Evolutionary conservation across 2,888 invertebrate species (phyloP).

Genomic region (Acleris laterana): DNA sequence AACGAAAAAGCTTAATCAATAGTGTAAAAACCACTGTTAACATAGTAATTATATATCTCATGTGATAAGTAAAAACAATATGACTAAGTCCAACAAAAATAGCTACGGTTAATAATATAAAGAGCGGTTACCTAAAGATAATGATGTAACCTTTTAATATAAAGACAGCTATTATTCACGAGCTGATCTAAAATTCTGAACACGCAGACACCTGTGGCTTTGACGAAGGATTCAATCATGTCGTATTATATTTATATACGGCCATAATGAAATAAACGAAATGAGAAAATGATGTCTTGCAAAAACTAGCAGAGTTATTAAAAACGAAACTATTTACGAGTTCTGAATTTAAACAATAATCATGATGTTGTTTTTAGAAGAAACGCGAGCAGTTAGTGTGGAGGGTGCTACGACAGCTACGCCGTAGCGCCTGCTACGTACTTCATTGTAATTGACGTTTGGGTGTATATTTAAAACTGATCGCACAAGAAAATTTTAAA

Average conservation of each 20-base stretch:
- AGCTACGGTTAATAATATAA: neutral
- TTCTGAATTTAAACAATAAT: too few relatives aligned
- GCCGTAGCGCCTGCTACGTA: neutral
- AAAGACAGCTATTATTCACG: conserved; percentile 2
- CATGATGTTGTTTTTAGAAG: too few relatives aligned
- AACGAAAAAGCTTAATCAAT: too few relatives aligned
- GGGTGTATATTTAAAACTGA: too few relatives aligned
- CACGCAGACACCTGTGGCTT: conserved; percentile 11
- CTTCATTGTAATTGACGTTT: neutral
- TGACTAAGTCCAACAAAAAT: neutral
- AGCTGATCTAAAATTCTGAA: conserved; percentile 1
- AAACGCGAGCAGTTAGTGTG: neutral
- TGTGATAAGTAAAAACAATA: too few relatives aligned
- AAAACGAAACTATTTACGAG: too few relatives aligned
- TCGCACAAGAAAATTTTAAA: too few relatives aligned
- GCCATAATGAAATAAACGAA: neutral
- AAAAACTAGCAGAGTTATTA: too few relatives aligned
- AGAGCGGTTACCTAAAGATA: neutral
- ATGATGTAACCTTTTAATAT: conserved; percentile 2
- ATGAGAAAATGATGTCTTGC: neutral
- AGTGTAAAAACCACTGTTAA: too few relatives aligned
- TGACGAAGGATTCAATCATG: conserved; percentile 11
- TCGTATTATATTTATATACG: conserved; percentile 5
- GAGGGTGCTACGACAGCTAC: neutral
- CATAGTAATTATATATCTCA: too few relatives aligned